Evolutionary conservation across 2,888 invertebrate genomes (phyloP).

Genomic region (Sinohyriopsis cumingii): DNA sequence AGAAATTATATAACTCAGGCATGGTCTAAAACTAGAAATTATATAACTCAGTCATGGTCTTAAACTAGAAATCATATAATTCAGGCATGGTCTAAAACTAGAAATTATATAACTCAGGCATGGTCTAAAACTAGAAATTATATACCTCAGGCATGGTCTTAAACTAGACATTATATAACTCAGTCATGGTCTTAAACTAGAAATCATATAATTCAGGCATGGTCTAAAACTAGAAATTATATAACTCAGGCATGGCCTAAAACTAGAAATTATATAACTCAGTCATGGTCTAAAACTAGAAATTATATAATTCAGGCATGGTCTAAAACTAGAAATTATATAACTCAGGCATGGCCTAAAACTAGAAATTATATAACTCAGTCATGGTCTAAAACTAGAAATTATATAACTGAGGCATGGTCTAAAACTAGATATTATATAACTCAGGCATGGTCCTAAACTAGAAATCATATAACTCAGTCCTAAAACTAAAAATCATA

Average conservation of each 20-base stretch:
- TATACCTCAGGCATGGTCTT: conserved; percentile 79
- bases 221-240: conserved; percentile 75
- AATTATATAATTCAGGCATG: conserved; percentile 81
- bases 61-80: conserved; percentile 78
- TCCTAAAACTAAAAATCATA: conserved; percentile 75
- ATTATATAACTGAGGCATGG: no score
- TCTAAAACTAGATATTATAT: no score
- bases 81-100: conserved; percentile 75
- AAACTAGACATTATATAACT: conserved; percentile 79
- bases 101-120: conserved; percentile 81
- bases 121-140: conserved; percentile 74
- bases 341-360: no score
- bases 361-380: no score
- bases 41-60: conserved; percentile 78
- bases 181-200: conserved; percentile 73
- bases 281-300: conserved; percentile 65
- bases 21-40: conserved; percentile 74
- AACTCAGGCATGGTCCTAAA: no score
- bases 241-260: conserved; percentile 78
- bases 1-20: conserved; percentile 81
- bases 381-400: no score
- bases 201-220: conserved; percentile 81
- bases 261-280: no score
- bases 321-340: no score
- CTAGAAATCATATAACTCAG: conserved; percentile 81